Base-by-base conservation (phyloP, 37 sponge, comb jelly and placozoan genomes). In the Geodia barretti region DNA sequence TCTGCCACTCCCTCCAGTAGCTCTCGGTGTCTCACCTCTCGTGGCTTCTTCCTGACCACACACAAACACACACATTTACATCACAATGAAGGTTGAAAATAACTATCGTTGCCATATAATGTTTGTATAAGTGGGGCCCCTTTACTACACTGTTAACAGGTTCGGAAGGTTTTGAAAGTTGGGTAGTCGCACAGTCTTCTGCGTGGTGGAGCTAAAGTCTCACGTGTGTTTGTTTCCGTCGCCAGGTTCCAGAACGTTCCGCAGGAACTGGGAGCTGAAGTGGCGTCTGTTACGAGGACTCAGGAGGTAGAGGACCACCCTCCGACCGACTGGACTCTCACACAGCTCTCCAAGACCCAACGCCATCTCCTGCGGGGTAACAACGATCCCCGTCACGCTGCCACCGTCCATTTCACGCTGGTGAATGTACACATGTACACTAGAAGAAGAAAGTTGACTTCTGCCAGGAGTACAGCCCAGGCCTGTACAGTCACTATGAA, bases 301-400 rank as follows among this genome's bases (percentile, higher is more conserved):
- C 24, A 98, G 82, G 29, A 98, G 73, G 62, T 98, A 98, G 42
- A 93, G 85, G 11, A 95, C 68, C 28, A 97, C 76, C 3, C 94
- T 60, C n/a, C 95, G 79, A 1, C 95, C 98, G 80, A 63, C 64
- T 7, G 37, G 82, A 40, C 88, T 35, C 33, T 47, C 74, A 36
- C 73, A 54, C 29, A 95, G 41, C 40, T 91, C 93, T 37, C 86
- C 88, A 31, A 98, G 64, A 19, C 47, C 54, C 1, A 64, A 76
- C 28, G 28, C 47, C 21, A 96, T 74, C 71, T 96, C 96, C 94
- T 93, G 76, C 8, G 31, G 19, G 4, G n/a, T 35, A 23, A 35
- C n/a, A n/a, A n/a, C n/a, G n/a, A n/a, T n/a, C n/a, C n/a, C n/a
- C n/a, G n/a, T n/a, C n/a, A n/a, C n/a, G n/a, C n/a, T n/a, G n/a